Evolutionary conservation across 2,888 invertebrate species (phyloP).

Genomic region (Ophion costatus): DNA sequence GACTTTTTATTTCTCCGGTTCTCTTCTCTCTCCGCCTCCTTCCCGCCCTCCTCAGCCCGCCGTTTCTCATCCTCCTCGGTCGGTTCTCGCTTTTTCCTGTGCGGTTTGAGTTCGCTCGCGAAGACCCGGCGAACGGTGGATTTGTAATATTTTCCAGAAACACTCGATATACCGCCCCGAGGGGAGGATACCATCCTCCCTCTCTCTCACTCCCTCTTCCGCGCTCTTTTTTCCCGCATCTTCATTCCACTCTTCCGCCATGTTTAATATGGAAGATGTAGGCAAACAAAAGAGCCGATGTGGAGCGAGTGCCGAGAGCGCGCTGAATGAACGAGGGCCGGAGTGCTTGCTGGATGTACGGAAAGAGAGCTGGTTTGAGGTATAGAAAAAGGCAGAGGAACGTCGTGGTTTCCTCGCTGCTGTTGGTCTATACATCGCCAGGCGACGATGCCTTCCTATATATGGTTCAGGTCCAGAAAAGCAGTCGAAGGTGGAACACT

Average conservation of each 20-base stretch:
- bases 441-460: constrained; percentile 59
- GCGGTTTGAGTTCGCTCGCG: constrained; percentile 46
- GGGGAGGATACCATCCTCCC: constrained; percentile 1
- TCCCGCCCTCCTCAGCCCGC: constrained; percentile 13
- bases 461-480: constrained; percentile 55
- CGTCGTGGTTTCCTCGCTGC: constrained; percentile 54
- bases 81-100: constrained; percentile 38
- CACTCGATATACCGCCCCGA: constrained; percentile 61
- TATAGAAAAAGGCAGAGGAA: constrained; percentile 41
- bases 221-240: constrained; percentile 37
- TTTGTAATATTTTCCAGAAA: constrained; percentile 69
- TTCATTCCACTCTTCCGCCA: constrained; percentile 61
- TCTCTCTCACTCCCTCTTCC: constrained; percentile 1
- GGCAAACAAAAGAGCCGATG: constrained; percentile 82
- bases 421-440: constrained; percentile 15
- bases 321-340: constrained; percentile 74
- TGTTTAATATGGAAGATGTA: constrained; percentile 82
- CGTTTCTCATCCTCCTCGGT: constrained; percentile 12
- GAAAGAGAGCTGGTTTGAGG: constrained; percentile 62
- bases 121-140: constrained; percentile 58
- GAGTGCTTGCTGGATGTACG: constrained; percentile 66
- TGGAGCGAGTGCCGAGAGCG: constrained; percentile 70
- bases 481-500: constrained; percentile 60
- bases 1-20: constrained; percentile 51
- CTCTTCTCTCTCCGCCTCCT: constrained; percentile 33